phyloP scores from a whole-genome alignment of 2,888 invertebrate species.

The Drosophila neonasuta region DNA sequence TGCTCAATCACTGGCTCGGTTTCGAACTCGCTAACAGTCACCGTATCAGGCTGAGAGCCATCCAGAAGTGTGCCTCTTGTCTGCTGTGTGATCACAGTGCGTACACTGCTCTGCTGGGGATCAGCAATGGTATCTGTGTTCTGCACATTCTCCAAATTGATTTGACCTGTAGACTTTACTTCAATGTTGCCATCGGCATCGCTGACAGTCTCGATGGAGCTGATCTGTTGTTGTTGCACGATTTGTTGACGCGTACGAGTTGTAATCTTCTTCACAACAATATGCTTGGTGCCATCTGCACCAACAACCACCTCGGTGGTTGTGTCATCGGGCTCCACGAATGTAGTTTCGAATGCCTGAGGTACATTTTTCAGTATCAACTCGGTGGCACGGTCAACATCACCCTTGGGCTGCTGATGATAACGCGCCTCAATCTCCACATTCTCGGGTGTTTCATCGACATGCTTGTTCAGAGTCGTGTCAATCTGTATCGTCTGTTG shows the following conservation, averaged over 20 bases:
- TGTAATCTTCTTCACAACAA: conserved; percentile 87
- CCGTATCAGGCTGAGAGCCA: conserved; percentile 73
- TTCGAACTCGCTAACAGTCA: conserved; percentile 75
- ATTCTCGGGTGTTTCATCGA: conserved; percentile 84
- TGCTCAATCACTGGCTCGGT: conserved; percentile 81
- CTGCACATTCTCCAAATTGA: conserved; percentile 85
- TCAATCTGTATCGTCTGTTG: conserved; percentile 89
- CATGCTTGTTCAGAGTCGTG: conserved; percentile 84
- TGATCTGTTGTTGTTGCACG: conserved; percentile 84
- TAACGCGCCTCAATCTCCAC: conserved; percentile 89
- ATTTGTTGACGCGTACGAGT: conserved; percentile 87
- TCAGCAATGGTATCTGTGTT: conserved; percentile 82
- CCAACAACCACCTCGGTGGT: conserved; percentile 91
- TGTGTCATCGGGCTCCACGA: conserved; percentile 91
- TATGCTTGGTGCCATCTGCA: conserved; percentile 90
- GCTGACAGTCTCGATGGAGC: conserved; percentile 83
- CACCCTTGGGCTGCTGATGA: conserved; percentile 83
- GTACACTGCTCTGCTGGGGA: conserved; percentile 84
- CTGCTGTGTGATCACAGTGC: conserved; percentile 78
- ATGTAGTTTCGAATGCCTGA: conserved; percentile 90
- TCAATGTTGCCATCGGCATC: conserved; percentile 85
- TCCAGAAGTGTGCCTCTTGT: conserved; percentile 70
- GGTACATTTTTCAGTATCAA: conserved; percentile 88
- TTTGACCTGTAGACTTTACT: conserved; percentile 84
- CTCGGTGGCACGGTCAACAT: conserved; percentile 85